phyloP scores from a whole-genome alignment of 2,888 invertebrate species.

The Rhyacophila evoluta region DNA sequence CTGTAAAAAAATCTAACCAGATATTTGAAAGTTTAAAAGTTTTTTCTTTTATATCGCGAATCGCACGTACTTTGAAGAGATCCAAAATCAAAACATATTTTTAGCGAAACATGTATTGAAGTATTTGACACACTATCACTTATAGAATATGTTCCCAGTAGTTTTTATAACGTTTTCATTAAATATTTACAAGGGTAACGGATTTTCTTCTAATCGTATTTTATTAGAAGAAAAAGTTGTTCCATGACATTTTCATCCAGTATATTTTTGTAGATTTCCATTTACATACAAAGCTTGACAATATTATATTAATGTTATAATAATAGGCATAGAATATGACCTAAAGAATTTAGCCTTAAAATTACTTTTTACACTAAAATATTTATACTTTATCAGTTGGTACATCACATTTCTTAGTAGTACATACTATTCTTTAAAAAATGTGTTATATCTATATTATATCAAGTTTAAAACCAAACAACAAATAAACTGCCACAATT shows the following conservation, averaged over 20 bases:
- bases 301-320: constrained; percentile 6
- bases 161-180: background rate
- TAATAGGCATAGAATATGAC: constrained; percentile 15
- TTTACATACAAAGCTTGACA: constrained; percentile 46
- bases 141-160: background rate
- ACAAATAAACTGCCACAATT: constrained; percentile 1
- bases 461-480: constrained; percentile 23
- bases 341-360: constrained; percentile 9
- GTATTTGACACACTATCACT: constrained; percentile 17
- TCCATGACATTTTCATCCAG: background rate
- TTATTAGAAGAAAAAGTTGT: background rate
- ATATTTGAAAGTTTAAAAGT: background rate
- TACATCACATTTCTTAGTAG: constrained; percentile 52
- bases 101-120: background rate
- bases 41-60: too few species aligned
- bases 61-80: too few species aligned
- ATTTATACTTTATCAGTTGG: constrained; percentile 53
- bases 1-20: background rate
- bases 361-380: constrained; percentile 33
- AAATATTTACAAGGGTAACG: background rate
- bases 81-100: too few species aligned
- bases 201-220: background rate
- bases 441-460: constrained; percentile 11
- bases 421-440: background rate
- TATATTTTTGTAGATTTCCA: background rate